Conservation (phyloP, 2,797 vertebrate species). For the Muraenolepis orangiensis region DNA sequence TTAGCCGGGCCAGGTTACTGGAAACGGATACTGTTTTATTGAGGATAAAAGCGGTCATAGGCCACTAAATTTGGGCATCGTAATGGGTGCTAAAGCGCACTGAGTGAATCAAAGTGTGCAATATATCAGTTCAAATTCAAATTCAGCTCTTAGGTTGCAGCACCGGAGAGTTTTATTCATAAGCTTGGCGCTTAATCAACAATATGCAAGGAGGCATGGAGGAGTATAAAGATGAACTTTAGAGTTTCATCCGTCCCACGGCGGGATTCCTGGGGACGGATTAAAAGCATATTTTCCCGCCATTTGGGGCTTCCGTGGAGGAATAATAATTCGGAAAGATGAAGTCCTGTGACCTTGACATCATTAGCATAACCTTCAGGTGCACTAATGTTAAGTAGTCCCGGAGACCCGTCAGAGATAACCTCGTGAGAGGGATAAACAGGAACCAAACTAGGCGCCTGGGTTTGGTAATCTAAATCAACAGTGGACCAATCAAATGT, state of each 20-base stretch:
- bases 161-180: slow-evolving; percentile 58
- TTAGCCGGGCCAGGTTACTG: slow-evolving; percentile 24
- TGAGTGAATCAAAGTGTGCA: slow-evolving; percentile 49
- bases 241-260: slow-evolving; percentile 55
- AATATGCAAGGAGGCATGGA: slow-evolving; percentile 55
- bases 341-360: slow-evolving; percentile 41
- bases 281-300: slow-evolving; percentile 40
- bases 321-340: slow-evolving; percentile 17
- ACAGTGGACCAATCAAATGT: background rate
- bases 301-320: slow-evolving; percentile 27
- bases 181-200: slow-evolving; percentile 59
- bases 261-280: slow-evolving; percentile 36
- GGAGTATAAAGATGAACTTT: slow-evolving; percentile 59
- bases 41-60: slow-evolving; percentile 41
- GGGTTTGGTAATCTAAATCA: background rate
- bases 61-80: slow-evolving; percentile 39
- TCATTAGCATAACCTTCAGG: slow-evolving; percentile 35
- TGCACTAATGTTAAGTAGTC: slow-evolving; percentile 8
- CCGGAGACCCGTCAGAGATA: slow-evolving; percentile 32
- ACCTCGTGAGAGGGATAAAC: slow-evolving; percentile 37
- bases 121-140: slow-evolving; percentile 54
- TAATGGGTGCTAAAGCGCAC: slow-evolving; percentile 55
- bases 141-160: slow-evolving; percentile 49
- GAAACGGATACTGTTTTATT: slow-evolving; percentile 40
- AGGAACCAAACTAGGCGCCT: background rate